Evolutionary conservation across 2,888 invertebrate species (phyloP).

Genomic region (Hydrotaea cyrtoneurina): DNA sequence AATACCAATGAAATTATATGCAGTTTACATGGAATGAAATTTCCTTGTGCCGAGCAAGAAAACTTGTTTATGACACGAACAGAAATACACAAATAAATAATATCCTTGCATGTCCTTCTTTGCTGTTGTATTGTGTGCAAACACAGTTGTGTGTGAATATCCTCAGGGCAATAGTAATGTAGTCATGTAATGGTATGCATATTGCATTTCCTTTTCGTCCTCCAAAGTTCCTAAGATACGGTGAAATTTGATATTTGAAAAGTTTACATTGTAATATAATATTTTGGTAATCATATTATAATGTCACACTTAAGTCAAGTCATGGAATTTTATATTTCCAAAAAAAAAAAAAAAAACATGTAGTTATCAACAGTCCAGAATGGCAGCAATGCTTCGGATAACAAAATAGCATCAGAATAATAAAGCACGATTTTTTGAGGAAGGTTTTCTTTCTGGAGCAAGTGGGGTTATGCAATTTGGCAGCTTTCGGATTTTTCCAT

Average conservation of each 20-base stretch:
- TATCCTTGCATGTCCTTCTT: conserved; percentile 62
- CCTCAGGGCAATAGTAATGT: conserved; percentile 5
- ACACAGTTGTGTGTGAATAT: conserved; percentile 6
- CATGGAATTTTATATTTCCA: not conserved
- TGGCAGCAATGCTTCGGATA: too few relatives aligned
- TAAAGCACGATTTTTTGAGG: too few relatives aligned
- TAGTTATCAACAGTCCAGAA: not conserved
- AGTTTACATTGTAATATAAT: conserved; percentile 12
- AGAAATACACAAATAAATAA: conserved; percentile 57
- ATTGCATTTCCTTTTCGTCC: conserved; percentile 52
- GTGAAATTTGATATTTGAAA: conserved; percentile 6
- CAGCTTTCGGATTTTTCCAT: too few relatives aligned
- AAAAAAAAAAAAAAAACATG: too few relatives aligned
- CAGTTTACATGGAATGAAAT: conserved; percentile 49
- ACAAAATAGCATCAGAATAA: too few relatives aligned
- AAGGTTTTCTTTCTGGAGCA: too few relatives aligned
- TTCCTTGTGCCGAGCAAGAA: conserved; percentile 52
- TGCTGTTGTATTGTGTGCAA: conserved; percentile 29
- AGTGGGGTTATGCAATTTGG: too few relatives aligned
- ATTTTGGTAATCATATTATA: conserved; percentile 16
- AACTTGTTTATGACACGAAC: conserved; percentile 66
- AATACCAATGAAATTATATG: conserved; percentile 64
- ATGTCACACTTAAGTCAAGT: conserved; percentile 23
- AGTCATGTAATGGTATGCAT: conserved; percentile 59
- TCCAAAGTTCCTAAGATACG: not conserved